Evolutionary conservation across 2,113 vertebrate species (phyloP).

Genomic region (Sardina pilchardus): DNA sequence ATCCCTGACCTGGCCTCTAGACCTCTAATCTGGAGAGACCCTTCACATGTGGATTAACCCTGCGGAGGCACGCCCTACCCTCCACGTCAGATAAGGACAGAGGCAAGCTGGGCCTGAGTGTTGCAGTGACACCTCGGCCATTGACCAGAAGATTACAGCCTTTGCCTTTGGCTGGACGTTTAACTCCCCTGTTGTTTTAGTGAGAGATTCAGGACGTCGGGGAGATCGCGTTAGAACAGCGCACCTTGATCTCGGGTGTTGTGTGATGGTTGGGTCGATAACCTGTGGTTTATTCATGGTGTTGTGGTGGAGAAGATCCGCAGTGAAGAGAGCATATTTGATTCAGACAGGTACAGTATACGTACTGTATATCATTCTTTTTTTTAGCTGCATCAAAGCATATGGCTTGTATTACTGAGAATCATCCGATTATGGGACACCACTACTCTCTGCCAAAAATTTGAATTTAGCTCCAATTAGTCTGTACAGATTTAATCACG

Average conservation of each 20-base stretch:
- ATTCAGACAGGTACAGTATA: neutral
- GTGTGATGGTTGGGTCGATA: neutral
- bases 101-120: neutral
- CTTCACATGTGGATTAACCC: conserved; percentile 64
- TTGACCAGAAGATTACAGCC: neutral
- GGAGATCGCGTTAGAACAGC: neutral
- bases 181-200: conserved; percentile 6
- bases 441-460: conserved; percentile 59
- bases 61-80: conserved; percentile 25
- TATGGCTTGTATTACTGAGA: neutral
- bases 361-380: too few species aligned
- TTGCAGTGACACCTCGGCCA: neutral
- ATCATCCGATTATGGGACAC: neutral
- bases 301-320: neutral
- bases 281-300: neutral
- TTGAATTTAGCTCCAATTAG: conserved; percentile 67
- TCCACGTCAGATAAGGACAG: neutral
- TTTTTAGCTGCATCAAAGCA: neutral
- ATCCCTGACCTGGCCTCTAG: conserved; percentile 58
- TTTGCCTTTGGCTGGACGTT: neutral
- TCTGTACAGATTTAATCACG: conserved; percentile 68
- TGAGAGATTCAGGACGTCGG: neutral
- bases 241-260: neutral
- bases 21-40: conserved; percentile 55
- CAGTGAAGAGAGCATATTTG: neutral